These are phyloP conservation scores for Malaclemys terrapin DNA, from an alignment of 2,113 vertebrate genomes.

Conservation along the genomic window DNA sequence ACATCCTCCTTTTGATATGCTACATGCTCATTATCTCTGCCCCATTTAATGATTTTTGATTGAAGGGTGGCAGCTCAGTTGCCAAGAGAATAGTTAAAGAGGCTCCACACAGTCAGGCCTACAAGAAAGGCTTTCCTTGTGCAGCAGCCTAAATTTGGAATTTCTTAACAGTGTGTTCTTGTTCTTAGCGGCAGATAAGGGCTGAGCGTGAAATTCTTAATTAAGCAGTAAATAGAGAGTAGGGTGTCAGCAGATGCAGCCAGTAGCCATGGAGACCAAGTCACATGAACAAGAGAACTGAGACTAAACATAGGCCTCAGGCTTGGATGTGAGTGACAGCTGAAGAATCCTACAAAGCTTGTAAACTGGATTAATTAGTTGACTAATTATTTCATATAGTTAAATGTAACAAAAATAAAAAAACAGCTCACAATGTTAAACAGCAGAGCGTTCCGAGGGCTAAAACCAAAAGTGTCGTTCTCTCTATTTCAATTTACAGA, in stretches of 20 bases:
- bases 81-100: conserved; percentile 81
- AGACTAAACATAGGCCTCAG: conserved; percentile 67
- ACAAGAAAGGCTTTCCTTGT: conserved; percentile 86
- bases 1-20: conserved; percentile 88
- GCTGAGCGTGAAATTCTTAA: conserved; percentile 90
- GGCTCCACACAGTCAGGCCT: conserved; percentile 77
- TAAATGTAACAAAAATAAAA: conserved; percentile 82
- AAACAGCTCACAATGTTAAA: conserved; percentile 38
- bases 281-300: conserved; percentile 79
- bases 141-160: conserved; percentile 84
- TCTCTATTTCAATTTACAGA: accelerated
- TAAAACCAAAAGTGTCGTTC: not conserved
- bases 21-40: conserved; percentile 87
- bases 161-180: conserved; percentile 87
- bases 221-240: conserved; percentile 90
- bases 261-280: conserved; percentile 85
- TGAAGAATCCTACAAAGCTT: conserved; percentile 88
- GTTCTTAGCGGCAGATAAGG: conserved; percentile 87
- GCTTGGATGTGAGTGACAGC: conserved; percentile 83
- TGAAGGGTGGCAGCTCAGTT: conserved; percentile 83
- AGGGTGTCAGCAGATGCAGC: conserved; percentile 90
- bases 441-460: accelerated
- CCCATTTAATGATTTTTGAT: conserved; percentile 90
- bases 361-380: conserved; percentile 87
- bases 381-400: conserved; percentile 84